A percentile compares a stretch with the other conserved stretches of the same genome.
Conservation (phyloP, 2,797 vertebrate genomes). For the Buceros bicornis region DNA sequence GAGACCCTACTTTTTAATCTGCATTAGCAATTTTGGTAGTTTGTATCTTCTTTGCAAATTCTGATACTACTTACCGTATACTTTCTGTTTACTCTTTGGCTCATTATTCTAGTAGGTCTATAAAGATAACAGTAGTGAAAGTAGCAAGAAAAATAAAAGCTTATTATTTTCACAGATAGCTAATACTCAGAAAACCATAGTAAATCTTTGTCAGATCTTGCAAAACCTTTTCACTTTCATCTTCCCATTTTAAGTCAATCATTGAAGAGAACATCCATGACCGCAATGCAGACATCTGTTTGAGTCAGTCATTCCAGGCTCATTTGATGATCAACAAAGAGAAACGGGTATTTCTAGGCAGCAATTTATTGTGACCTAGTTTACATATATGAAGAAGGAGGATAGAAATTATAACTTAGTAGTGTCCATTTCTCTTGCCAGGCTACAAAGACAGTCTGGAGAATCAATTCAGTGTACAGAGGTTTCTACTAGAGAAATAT, state of each 20-base stretch:
- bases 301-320: not conserved
- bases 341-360: not conserved
- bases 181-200: not conserved
- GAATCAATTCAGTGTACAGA: not conserved
- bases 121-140: not conserved
- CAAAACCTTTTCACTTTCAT: not conserved
- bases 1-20: not conserved
- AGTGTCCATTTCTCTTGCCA: not conserved
- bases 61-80: not conserved
- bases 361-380: not conserved
- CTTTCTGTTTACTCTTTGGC: not conserved
- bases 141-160: slow-evolving; percentile 6
- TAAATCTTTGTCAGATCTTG: not conserved
- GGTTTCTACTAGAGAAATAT: not conserved
- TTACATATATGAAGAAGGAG: not conserved
- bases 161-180: not conserved
- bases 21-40: not conserved
- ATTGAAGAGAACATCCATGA: not conserved
- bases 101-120: slow-evolving; percentile 2
- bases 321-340: not conserved
- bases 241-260: not conserved
- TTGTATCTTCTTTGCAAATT: not conserved
- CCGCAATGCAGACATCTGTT: not conserved
- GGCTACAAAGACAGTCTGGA: not conserved
- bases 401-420: not conserved